phyloP scores from a whole-genome alignment of 1,140 invertebrate species.

The Rhyacophila brunnea region DNA sequence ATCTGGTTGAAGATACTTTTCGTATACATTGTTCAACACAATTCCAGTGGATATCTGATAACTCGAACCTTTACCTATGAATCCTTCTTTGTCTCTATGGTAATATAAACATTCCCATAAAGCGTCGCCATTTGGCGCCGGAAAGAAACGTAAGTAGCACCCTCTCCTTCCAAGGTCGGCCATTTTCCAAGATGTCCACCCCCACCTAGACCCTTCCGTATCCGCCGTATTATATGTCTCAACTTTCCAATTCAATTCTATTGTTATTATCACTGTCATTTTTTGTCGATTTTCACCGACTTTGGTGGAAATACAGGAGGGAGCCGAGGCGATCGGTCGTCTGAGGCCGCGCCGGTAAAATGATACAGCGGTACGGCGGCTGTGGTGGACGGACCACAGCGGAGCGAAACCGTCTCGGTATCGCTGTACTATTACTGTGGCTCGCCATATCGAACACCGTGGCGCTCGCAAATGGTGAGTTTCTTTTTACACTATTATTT shows the following conservation, averaged over 20 bases:
- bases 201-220: too few species aligned
- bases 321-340: constrained; percentile 28
- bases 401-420: constrained; percentile 26
- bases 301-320: constrained; percentile 16
- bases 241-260: constrained; percentile 13
- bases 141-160: not conserved
- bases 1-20: too few species aligned
- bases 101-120: too few species aligned
- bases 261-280: constrained; percentile 35
- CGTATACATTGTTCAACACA: too few species aligned
- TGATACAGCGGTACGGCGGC: constrained; percentile 35
- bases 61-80: too few species aligned
- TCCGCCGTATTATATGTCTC: constrained; percentile 19
- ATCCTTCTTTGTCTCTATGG: too few species aligned
- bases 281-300: constrained; percentile 33
- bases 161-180: not conserved
- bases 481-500: not conserved
- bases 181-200: too few species aligned
- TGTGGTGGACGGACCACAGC: constrained; percentile 31
- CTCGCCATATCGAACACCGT: constrained; percentile 25
- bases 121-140: too few species aligned
- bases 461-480: constrained; percentile 30
- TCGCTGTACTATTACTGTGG: constrained; percentile 33
- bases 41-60: too few species aligned
- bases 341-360: constrained; percentile 34